A percentile compares a stretch with the other conserved stretches of the same genome.
These are phyloP conservation scores for Trilocha varians DNA, from an alignment of 2,888 invertebrate species.

Conservation along the genomic window DNA sequence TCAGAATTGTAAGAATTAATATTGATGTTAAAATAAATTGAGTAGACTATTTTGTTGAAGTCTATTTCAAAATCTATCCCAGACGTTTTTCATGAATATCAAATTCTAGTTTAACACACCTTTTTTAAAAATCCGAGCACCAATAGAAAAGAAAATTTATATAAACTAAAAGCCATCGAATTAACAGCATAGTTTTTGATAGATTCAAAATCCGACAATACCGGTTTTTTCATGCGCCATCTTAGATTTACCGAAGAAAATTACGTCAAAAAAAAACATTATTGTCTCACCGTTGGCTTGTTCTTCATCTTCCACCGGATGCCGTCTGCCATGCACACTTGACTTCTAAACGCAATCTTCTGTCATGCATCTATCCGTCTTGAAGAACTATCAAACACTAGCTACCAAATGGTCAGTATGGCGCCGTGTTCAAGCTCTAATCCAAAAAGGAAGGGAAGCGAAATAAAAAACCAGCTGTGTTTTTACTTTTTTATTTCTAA, in stretches of 20 bases:
- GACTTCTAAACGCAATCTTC: constrained; percentile 45
- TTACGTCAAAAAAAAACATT: constrained; percentile 19
- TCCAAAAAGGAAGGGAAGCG: constrained; percentile 54
- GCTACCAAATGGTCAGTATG: constrained; percentile 21
- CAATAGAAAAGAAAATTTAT: constrained; percentile 13
- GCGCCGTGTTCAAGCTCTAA: constrained; percentile 29
- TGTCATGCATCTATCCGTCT: constrained; percentile 54
- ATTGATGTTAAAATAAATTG: no score
- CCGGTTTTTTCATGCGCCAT: constrained; percentile 20
- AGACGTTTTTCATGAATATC: no score
- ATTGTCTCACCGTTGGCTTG: constrained; percentile 35
- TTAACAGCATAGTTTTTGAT: constrained; percentile 28
- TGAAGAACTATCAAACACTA: constrained; percentile 22
- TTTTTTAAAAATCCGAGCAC: constrained; percentile 32
- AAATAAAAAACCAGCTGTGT: constrained; percentile 70
- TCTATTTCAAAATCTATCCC: no score
- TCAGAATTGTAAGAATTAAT: no score
- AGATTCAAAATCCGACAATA: constrained; percentile 37
- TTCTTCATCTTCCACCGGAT: constrained; percentile 11
- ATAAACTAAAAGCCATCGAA: constrained; percentile 9
- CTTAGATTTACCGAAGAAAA: not conserved
- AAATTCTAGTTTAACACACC: no score
- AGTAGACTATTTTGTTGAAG: no score
- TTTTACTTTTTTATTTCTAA: constrained; percentile 64
- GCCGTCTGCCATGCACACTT: constrained; percentile 44